Percentiles rank a stretch among this genome's conserved stretches.
These are phyloP conservation scores for Mus caroli DNA, from an alignment of 2,797 vertebrate genomes.

Conservation along the genomic window DNA sequence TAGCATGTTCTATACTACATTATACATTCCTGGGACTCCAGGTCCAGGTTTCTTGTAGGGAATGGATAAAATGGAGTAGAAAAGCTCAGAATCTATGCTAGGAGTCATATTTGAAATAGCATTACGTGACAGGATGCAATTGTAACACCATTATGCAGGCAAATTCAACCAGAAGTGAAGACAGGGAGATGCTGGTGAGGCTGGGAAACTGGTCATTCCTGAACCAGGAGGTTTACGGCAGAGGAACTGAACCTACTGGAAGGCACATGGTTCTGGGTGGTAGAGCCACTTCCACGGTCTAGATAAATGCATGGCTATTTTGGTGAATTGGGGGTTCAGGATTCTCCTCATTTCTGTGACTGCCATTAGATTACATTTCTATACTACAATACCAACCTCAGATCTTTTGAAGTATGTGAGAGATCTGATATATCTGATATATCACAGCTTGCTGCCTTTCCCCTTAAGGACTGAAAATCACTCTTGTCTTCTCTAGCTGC, in stretches of 20 bases:
- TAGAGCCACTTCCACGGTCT: background rate
- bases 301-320: background rate
- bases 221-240: background rate
- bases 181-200: background rate
- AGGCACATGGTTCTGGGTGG: background rate
- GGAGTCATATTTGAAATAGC: slow-evolving; percentile 32
- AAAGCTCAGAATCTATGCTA: background rate
- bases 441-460: background rate
- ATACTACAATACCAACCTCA: background rate
- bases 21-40: background rate
- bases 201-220: background rate
- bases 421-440: fast-evolving
- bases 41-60: background rate
- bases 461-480: background rate
- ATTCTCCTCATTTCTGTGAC: background rate
- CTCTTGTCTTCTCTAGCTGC: background rate
- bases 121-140: background rate
- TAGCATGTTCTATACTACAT: background rate
- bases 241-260: background rate
- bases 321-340: background rate
- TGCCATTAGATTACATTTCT: background rate
- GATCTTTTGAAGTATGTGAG: background rate
- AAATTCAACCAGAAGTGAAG: slow-evolving; percentile 3
- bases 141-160: background rate
- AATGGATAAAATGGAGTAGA: slow-evolving; percentile 25